Percentiles rank a stretch among this genome's conserved stretches.
phyloP scores from a whole-genome alignment of 2,113 vertebrate species.

The Tringa solitaria region DNA sequence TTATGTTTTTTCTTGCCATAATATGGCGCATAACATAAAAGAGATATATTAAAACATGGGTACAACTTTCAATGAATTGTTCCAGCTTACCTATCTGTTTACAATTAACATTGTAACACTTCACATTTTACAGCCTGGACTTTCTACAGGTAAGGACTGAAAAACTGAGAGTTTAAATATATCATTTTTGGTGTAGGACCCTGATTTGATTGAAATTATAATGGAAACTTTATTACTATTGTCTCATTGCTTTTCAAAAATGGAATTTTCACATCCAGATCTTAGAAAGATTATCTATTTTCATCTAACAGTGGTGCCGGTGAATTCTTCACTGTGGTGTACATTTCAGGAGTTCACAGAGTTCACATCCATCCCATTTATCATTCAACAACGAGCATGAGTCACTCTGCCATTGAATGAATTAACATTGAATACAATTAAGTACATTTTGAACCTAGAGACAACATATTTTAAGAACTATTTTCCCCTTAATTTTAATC shows the following conservation, averaged over 20 bases:
- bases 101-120: background rate
- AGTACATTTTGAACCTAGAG: background rate
- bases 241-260: background rate
- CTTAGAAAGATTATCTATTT: background rate
- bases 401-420: background rate
- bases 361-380: background rate
- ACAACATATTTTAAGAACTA: background rate
- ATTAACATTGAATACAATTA: background rate
- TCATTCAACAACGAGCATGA: background rate
- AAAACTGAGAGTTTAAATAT: background rate
- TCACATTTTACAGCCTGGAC: background rate
- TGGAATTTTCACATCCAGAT: background rate
- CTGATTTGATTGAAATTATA: background rate
- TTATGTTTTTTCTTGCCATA: background rate
- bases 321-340: background rate
- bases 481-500: background rate
- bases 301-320: background rate
- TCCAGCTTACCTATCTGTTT: background rate
- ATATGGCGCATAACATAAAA: background rate
- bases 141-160: background rate
- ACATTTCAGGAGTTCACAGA: background rate
- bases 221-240: background rate
- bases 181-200: background rate
- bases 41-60: background rate
- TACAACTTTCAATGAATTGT: background rate